Evolutionary conservation across 2,113 vertebrate genomes (phyloP).

Genomic region (Alaudala cheleensis): DNA sequence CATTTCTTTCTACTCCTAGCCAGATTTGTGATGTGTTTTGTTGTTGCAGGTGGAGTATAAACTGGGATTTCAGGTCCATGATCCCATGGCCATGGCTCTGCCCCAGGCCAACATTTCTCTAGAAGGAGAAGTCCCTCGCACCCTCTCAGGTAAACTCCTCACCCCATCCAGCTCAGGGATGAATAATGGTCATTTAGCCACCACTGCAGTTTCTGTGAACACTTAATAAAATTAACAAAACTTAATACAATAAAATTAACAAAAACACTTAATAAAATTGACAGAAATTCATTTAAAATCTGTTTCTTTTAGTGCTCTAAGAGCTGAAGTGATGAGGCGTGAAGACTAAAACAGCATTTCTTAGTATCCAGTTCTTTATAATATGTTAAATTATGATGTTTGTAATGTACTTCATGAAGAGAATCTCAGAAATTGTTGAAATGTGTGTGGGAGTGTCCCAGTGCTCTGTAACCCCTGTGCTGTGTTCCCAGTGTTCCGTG

Average conservation of each 20-base stretch:
- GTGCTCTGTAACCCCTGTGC: neutral
- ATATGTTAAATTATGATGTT: neutral
- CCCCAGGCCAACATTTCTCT: slow-evolving; percentile 91
- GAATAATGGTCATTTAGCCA: neutral
- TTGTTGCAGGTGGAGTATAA: slow-evolving; percentile 89
- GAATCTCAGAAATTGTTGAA: too few relatives aligned
- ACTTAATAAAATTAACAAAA: neutral
- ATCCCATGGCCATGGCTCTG: slow-evolving; percentile 87
- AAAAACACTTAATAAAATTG: neutral
- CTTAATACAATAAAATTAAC: too few relatives aligned
- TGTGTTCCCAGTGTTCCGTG: slow-evolving; percentile 86
- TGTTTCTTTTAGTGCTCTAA: neutral
- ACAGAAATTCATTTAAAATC: neutral
- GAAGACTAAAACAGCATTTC: neutral
- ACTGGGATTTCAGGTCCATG: slow-evolving; percentile 91
- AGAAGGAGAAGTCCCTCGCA: slow-evolving; percentile 89
- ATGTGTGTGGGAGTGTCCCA: neutral
- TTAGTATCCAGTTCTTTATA: neutral
- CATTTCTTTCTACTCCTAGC: neutral
- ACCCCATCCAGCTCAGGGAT: neutral
- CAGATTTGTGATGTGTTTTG: neutral
- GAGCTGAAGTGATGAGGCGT: neutral
- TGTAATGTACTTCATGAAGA: neutral
- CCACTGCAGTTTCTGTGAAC: neutral
- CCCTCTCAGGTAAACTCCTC: slow-evolving; percentile 82